Base-by-base conservation (phyloP, 1,140 invertebrate species). In the Drosophila fuyamai region DNA sequence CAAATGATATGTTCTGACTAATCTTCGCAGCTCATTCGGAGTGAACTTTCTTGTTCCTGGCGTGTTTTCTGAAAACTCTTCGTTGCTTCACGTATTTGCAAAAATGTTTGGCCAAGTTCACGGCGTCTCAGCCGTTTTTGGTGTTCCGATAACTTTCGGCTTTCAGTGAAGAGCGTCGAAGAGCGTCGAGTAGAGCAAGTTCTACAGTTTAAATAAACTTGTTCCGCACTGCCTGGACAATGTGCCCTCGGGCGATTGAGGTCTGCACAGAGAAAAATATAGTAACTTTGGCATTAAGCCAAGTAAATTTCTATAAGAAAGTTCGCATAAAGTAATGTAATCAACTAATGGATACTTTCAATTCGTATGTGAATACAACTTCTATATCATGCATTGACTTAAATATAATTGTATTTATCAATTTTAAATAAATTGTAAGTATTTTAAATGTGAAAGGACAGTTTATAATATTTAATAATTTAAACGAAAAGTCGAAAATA, bases 141-240 rank as follows among this genome's bases (percentile, higher is more conserved):
- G 58, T 86, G 82, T 82, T 74, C 54, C 76, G 62, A 68, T 83
- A 86, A 88, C 84, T 89, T 88, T 89, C 68, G 41, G 65, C 61
- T 56, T 38, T 56, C 14, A 23, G 23, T 23, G 23, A 23, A 23
- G 23, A 23, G 23, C 23, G 23, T 2, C 23, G 23, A 23, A 23
- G 23, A 23, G 23, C 23, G 23, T 23, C 0, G 23, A 23, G 23
- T 23, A 23, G 67, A 70, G 62, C 76, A 83, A 83, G 79, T 77
- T 89, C 71, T 80, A 61, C 79, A 88, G 84, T 88, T 88, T 88
- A 88, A 88, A 88, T 88, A 89, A 89, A 88, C 83, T 88, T 88
- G 83, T 88, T 79, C 84, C 57, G 72, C 59, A 71, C 51, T 60
- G 76, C 59, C 56, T 77, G 79, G 84, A 88, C 82, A 86, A 86